Evolutionary conservation across 2,888 invertebrate genomes (phyloP).

Genomic region (Cerastis leucographa): DNA sequence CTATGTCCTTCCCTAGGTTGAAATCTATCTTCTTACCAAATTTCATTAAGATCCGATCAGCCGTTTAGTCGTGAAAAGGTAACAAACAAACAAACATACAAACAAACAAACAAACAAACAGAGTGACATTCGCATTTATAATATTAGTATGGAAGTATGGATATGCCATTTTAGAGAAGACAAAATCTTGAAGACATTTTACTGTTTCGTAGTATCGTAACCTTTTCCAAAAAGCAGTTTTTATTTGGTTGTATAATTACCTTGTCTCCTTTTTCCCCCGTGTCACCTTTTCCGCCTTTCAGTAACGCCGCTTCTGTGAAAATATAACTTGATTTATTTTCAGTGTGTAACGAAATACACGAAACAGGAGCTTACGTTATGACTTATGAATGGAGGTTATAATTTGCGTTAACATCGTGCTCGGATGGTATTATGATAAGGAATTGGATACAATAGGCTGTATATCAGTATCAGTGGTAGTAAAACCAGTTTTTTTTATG

Average conservation of each 20-base stretch:
- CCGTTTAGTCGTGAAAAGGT: no score
- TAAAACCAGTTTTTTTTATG: no score
- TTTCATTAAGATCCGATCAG: no score
- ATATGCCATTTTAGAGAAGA: neutral
- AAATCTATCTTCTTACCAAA: no score
- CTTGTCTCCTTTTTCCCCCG: slow-evolving; percentile 84
- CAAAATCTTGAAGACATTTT: neutral
- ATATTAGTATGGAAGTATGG: no score
- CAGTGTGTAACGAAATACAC: slow-evolving; percentile 38
- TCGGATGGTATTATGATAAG: neutral
- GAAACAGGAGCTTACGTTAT: slow-evolving; percentile 25
- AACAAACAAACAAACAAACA: no score
- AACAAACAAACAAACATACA: no score
- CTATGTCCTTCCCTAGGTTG: no score
- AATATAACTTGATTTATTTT: slow-evolving; percentile 63
- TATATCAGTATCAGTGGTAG: no score
- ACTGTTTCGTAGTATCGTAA: neutral
- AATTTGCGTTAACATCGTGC: slow-evolving; percentile 15
- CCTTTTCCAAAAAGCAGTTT: neutral
- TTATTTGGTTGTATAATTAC: slow-evolving; percentile 75
- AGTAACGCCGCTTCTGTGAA: slow-evolving; percentile 80
- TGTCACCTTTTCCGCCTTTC: slow-evolving; percentile 80
- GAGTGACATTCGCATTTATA: no score
- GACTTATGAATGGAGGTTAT: neutral
- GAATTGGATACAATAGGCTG: neutral